Base-by-base conservation (phyloP, 2,797 vertebrate genomes). In the Decapterus maruadsi region DNA sequence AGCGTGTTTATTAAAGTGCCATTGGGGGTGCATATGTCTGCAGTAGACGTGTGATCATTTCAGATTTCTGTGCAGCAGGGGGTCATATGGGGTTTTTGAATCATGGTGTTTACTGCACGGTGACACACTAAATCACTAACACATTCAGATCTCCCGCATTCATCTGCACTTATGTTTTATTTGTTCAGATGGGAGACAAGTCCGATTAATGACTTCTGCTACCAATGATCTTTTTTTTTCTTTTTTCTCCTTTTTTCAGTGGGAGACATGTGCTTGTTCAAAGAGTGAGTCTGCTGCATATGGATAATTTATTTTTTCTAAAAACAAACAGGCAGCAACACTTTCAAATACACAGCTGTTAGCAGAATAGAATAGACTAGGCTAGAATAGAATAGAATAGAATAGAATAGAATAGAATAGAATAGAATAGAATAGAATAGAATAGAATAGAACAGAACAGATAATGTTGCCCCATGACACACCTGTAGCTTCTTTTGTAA, bases 81-180 rank as follows among this genome's bases (percentile, higher is more conserved):
- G 50, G 67, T 68, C 51, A 76, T 48, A 48, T 64, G 69, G 75
- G 69, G 50, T 78, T 85, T 85, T 85, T 87, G 60, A 89, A 68
- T 79, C 79, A 79, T 67, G 51, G 71, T 83, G 86, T 92, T 92
- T 91, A 88, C 73, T 77, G 71, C 54, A 72, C 40, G 74, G 65
- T 86, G 85, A 88, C 85, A 84, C 45, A 73, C 58, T 77, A 55
- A 91, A 91, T 90, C 75, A 84, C 82, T 77, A 59, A 60, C 86
- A 90, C 81, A 82, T 89, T 87, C 51, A 51, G 60, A 82, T 71
- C 75, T 82, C 38, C 38, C 81, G 42, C 71, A 87, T 48, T 54
- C 72, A 72, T 50, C 38, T 57, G 56, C 26, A 38, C 68, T 78
- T 70, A 19, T 68, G 71, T 69, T 81, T 60, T 55, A 60, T 73